Percentiles rank a stretch among this genome's conserved stretches.
Conservation (phyloP, 2,113 vertebrate species). For the Cinclus mexicanus region DNA sequence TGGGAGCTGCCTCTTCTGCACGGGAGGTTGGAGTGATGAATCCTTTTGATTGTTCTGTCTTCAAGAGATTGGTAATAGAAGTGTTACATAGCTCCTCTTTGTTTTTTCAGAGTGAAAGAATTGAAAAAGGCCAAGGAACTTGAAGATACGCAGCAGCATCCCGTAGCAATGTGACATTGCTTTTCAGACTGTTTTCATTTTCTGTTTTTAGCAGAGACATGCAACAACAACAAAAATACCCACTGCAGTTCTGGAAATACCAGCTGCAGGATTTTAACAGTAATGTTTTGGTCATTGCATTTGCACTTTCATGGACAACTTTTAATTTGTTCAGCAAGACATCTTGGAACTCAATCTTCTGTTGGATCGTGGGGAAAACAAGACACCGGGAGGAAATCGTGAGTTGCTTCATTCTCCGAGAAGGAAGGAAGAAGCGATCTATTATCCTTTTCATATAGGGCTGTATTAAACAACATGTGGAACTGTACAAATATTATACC, state of each 20-base stretch:
- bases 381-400: conserved; percentile 76
- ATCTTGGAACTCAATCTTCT: conserved; percentile 86
- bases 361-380: conserved; percentile 79
- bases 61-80: background rate
- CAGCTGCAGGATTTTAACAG: conserved; percentile 86
- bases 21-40: background rate
- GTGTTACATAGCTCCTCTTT: conserved; percentile 60
- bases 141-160: conserved; percentile 93
- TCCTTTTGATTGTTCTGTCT: background rate
- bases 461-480: conserved; percentile 85
- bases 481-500: conserved; percentile 88
- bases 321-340: conserved; percentile 89
- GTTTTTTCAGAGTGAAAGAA: conserved; percentile 97
- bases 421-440: conserved; percentile 72
- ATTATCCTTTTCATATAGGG: conserved; percentile 82
- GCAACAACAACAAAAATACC: conserved; percentile 86
- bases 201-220: conserved; percentile 96
- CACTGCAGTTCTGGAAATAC: conserved; percentile 84
- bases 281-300: conserved; percentile 88
- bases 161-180: conserved; percentile 97
- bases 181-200: conserved; percentile 95
- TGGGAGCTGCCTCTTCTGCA: conserved; percentile 5
- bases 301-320: conserved; percentile 89
- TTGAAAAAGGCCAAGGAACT: conserved; percentile 99
- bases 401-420: conserved; percentile 74